phyloP scores from a whole-genome alignment of 2,113 vertebrate genomes.

The Lipotes vexillifer region DNA sequence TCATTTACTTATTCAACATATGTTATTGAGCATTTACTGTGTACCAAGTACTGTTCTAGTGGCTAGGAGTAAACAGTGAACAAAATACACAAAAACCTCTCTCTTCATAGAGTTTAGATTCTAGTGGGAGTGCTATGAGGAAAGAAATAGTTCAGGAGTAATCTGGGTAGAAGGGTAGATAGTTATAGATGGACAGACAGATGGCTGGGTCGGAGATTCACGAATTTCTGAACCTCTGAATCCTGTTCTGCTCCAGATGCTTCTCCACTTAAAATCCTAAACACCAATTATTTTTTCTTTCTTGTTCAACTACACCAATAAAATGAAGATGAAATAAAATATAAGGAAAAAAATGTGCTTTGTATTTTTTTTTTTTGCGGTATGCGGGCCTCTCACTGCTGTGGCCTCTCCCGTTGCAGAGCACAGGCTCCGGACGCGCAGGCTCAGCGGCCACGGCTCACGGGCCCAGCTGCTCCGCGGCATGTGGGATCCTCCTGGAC shows the following conservation, averaged over 20 bases:
- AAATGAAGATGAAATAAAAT: neutral
- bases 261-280: neutral
- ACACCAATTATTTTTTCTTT: neutral
- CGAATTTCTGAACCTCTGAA: neutral
- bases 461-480: no score
- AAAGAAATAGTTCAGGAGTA: neutral
- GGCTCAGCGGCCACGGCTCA: no score
- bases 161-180: neutral
- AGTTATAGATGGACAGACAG: neutral
- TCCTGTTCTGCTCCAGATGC: neutral
- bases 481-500: no score
- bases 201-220: neutral
- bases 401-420: no score
- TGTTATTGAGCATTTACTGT: neutral
- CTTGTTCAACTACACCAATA: neutral
- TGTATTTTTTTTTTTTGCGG: no score
- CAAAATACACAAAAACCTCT: neutral
- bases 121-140: neutral
- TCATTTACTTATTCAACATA: neutral
- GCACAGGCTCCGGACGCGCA: no score
- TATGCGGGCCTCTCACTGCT: no score
- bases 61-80: neutral
- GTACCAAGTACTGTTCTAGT: neutral
- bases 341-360: neutral
- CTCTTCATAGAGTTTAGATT: neutral